Conservation (phyloP, 2,888 invertebrate species). For the Eristalinus sepulchralis region DNA sequence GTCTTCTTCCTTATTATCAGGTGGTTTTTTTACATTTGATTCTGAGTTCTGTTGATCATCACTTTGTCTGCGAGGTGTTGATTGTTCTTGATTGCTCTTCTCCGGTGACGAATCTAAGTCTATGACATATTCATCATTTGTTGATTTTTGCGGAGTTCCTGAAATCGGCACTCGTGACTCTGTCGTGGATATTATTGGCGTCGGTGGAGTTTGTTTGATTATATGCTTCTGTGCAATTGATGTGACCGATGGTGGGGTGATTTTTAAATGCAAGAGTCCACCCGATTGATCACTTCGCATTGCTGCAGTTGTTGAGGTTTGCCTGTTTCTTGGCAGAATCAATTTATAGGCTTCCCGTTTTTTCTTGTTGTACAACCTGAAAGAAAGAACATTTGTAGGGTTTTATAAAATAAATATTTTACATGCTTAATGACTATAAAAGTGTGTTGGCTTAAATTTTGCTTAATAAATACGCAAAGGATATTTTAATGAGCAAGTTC, state of each 20-base stretch:
- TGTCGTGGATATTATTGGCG: slow-evolving; percentile 25
- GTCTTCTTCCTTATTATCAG: slow-evolving; percentile 20
- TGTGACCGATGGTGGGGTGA: slow-evolving; percentile 39
- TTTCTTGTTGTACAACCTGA: slow-evolving; percentile 53
- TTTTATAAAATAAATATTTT: no score
- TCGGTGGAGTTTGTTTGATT: slow-evolving; percentile 32
- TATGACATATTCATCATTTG: slow-evolving; percentile 47
- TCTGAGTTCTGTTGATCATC: slow-evolving; percentile 42
- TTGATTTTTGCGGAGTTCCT: slow-evolving; percentile 12
- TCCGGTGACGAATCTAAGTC: slow-evolving; percentile 65
- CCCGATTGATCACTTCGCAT: slow-evolving; percentile 61
- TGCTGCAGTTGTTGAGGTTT: slow-evolving; percentile 30
- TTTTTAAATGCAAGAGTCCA: slow-evolving; percentile 62
- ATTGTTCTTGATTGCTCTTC: slow-evolving; percentile 26
- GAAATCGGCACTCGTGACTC: slow-evolving; percentile 22
- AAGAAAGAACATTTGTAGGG: neutral
- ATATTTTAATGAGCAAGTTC: no score
- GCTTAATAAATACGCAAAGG: no score
- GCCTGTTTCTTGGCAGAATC: slow-evolving; percentile 32
- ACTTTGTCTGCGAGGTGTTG: slow-evolving; percentile 37
- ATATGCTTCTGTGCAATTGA: slow-evolving; percentile 28
- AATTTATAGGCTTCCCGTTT: slow-evolving; percentile 62
- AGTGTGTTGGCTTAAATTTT: no score
- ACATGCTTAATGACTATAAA: no score
- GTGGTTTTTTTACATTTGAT: slow-evolving; percentile 45